These are phyloP conservation scores for Nicator chloris DNA, from an alignment of 2,113 vertebrate genomes.

Conservation along the genomic window DNA sequence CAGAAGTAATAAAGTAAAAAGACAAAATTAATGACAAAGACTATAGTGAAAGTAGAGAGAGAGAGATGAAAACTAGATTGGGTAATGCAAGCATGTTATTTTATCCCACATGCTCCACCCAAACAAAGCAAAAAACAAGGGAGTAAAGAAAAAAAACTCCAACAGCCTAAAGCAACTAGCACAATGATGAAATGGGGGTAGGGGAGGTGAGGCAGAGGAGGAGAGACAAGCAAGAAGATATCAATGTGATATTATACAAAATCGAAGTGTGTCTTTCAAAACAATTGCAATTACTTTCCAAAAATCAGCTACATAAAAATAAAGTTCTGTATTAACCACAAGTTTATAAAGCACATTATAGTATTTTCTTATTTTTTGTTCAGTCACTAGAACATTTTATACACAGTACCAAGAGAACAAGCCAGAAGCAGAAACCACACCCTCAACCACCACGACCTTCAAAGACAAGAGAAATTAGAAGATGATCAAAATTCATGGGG, in stretches of 20 bases:
- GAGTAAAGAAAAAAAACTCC: background rate
- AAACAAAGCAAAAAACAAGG: background rate
- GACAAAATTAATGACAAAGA: background rate
- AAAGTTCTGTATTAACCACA: background rate
- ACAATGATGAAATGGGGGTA: background rate
- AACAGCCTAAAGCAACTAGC: background rate
- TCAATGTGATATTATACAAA: background rate
- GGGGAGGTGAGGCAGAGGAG: accelerated
- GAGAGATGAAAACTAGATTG: background rate
- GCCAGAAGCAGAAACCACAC: background rate
- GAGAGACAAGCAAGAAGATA: background rate
- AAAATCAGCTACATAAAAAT: background rate
- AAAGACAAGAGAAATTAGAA: background rate
- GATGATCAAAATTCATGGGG: background rate
- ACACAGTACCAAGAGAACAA: background rate
- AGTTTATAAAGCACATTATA: background rate
- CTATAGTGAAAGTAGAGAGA: background rate
- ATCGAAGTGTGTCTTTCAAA: background rate
- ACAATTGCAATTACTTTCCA: background rate
- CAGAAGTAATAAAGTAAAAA: background rate
- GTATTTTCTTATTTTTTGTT: background rate
- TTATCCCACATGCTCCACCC: background rate
- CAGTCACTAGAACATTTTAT: background rate
- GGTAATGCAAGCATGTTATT: background rate
- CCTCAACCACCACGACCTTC: background rate